Base-by-base conservation (phyloP, 2,113 vertebrate species). In the Melanocharis versteri region DNA sequence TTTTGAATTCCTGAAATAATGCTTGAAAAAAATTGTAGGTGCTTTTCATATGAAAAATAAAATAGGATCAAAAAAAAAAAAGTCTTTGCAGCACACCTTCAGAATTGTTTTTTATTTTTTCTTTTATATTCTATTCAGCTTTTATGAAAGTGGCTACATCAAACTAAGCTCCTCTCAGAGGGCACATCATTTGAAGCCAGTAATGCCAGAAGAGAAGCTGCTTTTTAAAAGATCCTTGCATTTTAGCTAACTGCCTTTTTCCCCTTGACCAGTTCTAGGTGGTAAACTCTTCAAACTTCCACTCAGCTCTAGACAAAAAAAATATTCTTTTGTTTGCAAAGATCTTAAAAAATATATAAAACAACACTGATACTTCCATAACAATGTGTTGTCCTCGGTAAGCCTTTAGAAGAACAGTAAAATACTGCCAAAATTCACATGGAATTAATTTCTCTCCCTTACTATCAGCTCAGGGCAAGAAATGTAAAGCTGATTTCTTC, bases 131-230 rank as follows among this genome's bases (percentile, higher is more conserved):
- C 42, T 51, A 47, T 93, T 97, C 95, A 94, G 69, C 92, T 97
- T 97, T 96, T 93, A 93, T 92, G 78, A 93, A 97, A 97, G 17
- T 27, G 44, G 88, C 85, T 94, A 91, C 73, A 97, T 98, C 97
- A 98, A 97, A 95, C 92, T 71, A 89, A 96, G 90, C 83, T 76
- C 45, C 69, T 97, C 97, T 97, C 97, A 91, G 94, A 92, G 80
- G 95, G 90, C 79, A 95, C 57, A 92, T 92, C 80, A 91, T 97
- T 96, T 98, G 96, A 97, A 98, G 95, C 40, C 54, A 37, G 60
- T 83, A 92, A 91, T 91, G 84, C 87, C 88, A 91, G 87, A 97
- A 94, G 50, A 97, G 93, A 94, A 85, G 50, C 44, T 95, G 91
- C 64, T 70, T 94, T 97, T 97, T 93, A 37, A 97, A 17, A 83